phyloP scores from a whole-genome alignment of 2,113 vertebrate species.

The Ovis canadensis region DNA sequence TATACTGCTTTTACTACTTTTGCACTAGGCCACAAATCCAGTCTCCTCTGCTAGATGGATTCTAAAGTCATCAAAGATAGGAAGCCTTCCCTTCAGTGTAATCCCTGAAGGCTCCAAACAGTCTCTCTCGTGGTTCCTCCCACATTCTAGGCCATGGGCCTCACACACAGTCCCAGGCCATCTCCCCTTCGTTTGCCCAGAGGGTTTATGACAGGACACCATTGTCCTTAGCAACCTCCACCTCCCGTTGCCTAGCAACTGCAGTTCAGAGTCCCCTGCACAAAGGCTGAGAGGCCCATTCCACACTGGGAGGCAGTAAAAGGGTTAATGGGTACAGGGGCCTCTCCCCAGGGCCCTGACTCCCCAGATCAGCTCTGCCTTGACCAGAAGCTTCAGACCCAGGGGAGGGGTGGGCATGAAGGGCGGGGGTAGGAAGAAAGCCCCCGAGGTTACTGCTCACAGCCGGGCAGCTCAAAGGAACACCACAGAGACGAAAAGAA shows the following conservation, averaged over 20 bases:
- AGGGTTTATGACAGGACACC: conserved; percentile 73
- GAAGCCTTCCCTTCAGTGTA: background rate
- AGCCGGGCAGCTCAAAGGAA: background rate
- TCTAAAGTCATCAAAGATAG: background rate
- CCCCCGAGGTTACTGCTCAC: too few species aligned
- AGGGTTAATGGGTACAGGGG: conserved; percentile 47
- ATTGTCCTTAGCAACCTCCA: conserved; percentile 64
- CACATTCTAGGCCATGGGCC: background rate
- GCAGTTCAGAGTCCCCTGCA: conserved; percentile 52
- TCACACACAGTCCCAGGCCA: background rate
- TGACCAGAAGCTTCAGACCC: background rate
- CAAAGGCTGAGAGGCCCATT: conserved; percentile 52
- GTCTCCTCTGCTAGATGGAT: background rate
- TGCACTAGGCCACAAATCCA: background rate
- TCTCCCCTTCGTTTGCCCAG: conserved; percentile 52
- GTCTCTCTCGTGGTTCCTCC: background rate
- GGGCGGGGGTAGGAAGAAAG: background rate
- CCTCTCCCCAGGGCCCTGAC: background rate
- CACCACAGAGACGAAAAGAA: background rate
- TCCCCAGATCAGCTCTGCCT: background rate
- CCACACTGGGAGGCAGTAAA: background rate
- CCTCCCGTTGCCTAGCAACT: conserved; percentile 79
- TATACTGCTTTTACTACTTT: background rate
- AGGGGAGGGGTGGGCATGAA: background rate
- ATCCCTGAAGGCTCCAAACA: background rate